Evolutionary conservation across 37 sponge, comb jelly and placozoan genomes (phyloP), one percentile per base, ranked within the genome.

Genomic region (Aplysina aerophoba): DNA sequence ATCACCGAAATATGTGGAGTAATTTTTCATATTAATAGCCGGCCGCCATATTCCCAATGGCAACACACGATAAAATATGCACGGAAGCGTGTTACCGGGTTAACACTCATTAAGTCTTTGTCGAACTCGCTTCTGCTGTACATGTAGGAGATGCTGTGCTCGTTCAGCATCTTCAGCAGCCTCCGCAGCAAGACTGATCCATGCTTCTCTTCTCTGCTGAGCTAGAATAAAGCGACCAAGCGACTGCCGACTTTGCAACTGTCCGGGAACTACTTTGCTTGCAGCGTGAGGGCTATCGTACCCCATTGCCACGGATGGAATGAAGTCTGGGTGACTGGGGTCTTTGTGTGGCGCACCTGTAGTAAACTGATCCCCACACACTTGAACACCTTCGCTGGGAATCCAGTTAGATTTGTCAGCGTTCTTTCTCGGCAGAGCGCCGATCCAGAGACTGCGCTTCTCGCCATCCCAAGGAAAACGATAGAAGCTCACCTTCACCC

Each of bases 91-190:
- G n/a, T n/a, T n/a, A n/a, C n/a, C n/a, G n/a, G n/a, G n/a, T n/a
- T n/a, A n/a, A n/a, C n/a, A n/a, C n/a, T n/a, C n/a, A n/a, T n/a
- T n/a, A n/a, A n/a, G n/a, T n/a, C n/a, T n/a, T n/a, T 58, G 59
- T 58, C 59, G 17, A 58, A 58, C 59, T 58, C 59, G 17, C 59
- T 58, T 58, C 59, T 58, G 59, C 59, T 20, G 59, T 17, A 58
- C 59, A 58, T 58, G 59, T 58, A 58, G 59, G 59, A 58, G 59
- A 58, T 20, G 59, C 59, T 58, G 59, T 58, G 59, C 59, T 58
- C 59, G 59, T 58, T 58, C 59, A 58, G 59, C 59, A 58, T 58
- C 59, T 58, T 58, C 59, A 58, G 59, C 59, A 58, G 59, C 59
- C 59, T 20, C 59, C 59, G 59, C 59, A 58, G 59, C 59, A 58